Percentiles rank a stretch among this genome's conserved stretches.
Evolutionary conservation across 2,888 invertebrate species (phyloP).

Genomic region (Drosophila koepferae): DNA sequence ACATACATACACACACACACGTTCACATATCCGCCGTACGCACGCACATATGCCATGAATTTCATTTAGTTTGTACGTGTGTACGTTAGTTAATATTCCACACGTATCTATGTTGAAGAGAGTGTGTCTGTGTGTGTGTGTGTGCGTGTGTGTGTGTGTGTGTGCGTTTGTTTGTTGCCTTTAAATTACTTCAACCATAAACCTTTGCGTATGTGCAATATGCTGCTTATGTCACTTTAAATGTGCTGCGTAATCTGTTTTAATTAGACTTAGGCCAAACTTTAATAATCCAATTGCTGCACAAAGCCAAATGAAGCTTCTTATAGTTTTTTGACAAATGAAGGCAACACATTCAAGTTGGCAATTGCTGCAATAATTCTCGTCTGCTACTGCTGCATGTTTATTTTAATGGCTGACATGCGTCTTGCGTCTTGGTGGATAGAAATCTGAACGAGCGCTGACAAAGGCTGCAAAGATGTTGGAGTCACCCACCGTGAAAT

Average conservation of each 20-base stretch:
- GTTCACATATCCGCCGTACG: conserved; percentile 42
- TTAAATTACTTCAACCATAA: conserved; percentile 79
- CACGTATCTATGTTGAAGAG: conserved; percentile 59
- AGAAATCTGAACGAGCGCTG: conserved; percentile 53
- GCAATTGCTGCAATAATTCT: not conserved
- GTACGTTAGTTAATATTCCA: conserved; percentile 77
- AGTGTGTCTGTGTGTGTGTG: not conserved
- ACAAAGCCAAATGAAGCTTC: conserved; percentile 3
- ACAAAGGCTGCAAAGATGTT: conserved; percentile 33
- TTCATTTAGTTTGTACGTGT: conserved; percentile 77
- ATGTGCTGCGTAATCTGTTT: conserved; percentile 50
- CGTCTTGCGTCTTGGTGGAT: conserved; percentile 33
- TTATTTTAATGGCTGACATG: conserved; percentile 49
- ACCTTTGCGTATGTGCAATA: conserved; percentile 52
- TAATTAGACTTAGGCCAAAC: conserved; percentile 54
- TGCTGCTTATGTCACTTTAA: conserved; percentile 65
- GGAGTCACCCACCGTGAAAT: conserved; percentile 35
- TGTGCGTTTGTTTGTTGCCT: conserved; percentile 56
- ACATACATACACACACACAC: conserved; percentile 16
- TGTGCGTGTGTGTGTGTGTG: conserved; percentile 10
- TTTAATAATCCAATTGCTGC: conserved; percentile 20
- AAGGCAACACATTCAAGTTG: conserved; percentile 11
- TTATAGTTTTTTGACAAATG: conserved; percentile 6
- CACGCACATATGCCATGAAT: conserved; percentile 81
- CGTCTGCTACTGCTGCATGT: not conserved